Base-by-base conservation (phyloP, 2,113 vertebrate genomes). In the Stegostoma tigrinum region DNA sequence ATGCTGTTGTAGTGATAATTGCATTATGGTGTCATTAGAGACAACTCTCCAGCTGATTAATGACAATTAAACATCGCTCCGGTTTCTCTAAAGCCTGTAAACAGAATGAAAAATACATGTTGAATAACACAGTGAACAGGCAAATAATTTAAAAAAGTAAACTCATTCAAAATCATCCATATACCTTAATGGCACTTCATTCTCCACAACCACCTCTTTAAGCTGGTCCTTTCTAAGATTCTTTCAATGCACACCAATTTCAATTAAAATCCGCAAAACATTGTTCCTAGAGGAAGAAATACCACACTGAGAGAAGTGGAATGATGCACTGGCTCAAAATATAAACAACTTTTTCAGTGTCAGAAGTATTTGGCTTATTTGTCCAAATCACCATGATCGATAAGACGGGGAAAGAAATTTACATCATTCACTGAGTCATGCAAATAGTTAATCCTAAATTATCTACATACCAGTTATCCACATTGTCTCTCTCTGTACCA, bases 331-430 rank as follows among this genome's bases (percentile, higher is more conserved):
- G 30, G 72, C 30, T 34, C 72, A 34, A 75, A 34, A 30, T 7
- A 75, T 48, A 61, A 61, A 75, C 34, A 34, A 75, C 8, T 75
- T 75, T 75, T 75, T 27, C 24, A 75, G 72, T 34, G 30, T 75
- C 72, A 75, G 91, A 94, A 70, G 17, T 45, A 68, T 94, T 94
- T 94, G 91, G 91, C 91, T 94, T 70, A 27, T 94, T 70, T 45
- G 34, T 19, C 0, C 55, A 48, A 94, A 68, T 94, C 91, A 68
- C 38, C 91, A 94, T 94, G 91, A 70, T 94, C 91, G 91, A 94
- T 94, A 94, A 68, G 91, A 94, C 14, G 91, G 91, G 91, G 91
- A 94, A 90, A 90, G 61, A 90, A 90, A 52, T 61, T 61, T 4
- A 61, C 87, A 90, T 90, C 87, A 90, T 90, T 90, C 87, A 61